Percentiles rank a stretch among this genome's conserved stretches.
phyloP scores from a whole-genome alignment of 2,888 invertebrate species.

The Dicyrtomina minuta region DNA sequence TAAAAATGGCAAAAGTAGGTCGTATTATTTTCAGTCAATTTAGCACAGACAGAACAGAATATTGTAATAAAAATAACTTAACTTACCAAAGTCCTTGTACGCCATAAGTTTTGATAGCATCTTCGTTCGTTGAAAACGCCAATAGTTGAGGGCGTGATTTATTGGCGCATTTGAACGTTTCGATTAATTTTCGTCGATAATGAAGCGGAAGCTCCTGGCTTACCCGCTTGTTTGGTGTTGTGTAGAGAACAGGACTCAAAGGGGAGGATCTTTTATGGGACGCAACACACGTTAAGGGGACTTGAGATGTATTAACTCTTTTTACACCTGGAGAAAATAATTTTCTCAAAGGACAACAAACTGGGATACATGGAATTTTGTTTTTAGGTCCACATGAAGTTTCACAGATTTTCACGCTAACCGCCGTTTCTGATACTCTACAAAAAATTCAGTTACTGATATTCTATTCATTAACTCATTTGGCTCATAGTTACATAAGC shows the following conservation, averaged over 20 bases:
- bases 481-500: too few species aligned
- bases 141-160: not conserved
- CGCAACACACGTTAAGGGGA: not conserved
- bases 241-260: not conserved
- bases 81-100: not conserved
- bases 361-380: not conserved
- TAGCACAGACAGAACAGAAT: too few species aligned
- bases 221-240: not conserved
- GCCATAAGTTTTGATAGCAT: not conserved
- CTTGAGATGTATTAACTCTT: too few species aligned
- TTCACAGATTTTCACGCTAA: not conserved
- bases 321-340: not conserved
- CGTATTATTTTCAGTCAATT: too few species aligned
- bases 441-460: too few species aligned
- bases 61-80: not conserved
- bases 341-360: not conserved
- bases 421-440: too few species aligned
- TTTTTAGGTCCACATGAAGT: not conserved
- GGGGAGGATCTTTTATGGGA: not conserved
- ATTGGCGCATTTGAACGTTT: not conserved
- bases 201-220: not conserved
- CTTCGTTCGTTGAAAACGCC: not conserved
- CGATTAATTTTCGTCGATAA: not conserved
- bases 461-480: too few species aligned
- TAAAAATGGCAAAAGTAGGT: too few species aligned